Conservation (phyloP, 2,113 vertebrate species). For the Apteryx mantelli region DNA sequence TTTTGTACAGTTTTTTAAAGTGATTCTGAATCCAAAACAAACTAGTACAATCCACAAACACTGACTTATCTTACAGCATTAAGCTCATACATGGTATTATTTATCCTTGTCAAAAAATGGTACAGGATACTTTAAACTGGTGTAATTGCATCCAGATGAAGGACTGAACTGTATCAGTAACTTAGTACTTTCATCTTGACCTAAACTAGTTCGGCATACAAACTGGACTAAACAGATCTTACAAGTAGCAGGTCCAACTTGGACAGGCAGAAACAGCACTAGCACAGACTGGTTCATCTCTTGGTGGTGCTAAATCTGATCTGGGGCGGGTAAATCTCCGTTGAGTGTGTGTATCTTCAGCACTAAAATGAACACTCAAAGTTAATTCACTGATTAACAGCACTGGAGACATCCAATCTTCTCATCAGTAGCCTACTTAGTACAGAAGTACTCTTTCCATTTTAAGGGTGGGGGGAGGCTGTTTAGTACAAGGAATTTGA, state of each 20-base stretch:
- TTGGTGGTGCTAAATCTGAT: not conserved
- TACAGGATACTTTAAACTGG: not conserved
- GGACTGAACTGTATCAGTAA: not conserved
- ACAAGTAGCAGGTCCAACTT: not conserved
- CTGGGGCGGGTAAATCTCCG: not conserved
- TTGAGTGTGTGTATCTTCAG: not conserved
- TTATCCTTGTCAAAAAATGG: not conserved
- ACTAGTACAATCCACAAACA: not conserved
- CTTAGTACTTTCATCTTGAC: not conserved
- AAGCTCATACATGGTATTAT: not conserved
- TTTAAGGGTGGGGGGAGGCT: not conserved
- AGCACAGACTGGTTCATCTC: not conserved
- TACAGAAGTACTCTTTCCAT: not conserved
- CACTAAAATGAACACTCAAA: not conserved
- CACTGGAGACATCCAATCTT: not conserved
- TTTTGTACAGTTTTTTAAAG: no score
- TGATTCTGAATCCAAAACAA: not conserved
- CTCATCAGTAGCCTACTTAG: not conserved
- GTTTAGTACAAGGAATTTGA: not conserved
- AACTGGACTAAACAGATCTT: not conserved
- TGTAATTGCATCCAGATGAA: not conserved
- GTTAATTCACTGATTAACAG: constrained; percentile 40
- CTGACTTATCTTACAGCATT: not conserved
- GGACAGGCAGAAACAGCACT: not conserved
- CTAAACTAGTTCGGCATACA: not conserved